phyloP scores from a whole-genome alignment of 1,140 invertebrate genomes.

The Magallana gigas region DNA sequence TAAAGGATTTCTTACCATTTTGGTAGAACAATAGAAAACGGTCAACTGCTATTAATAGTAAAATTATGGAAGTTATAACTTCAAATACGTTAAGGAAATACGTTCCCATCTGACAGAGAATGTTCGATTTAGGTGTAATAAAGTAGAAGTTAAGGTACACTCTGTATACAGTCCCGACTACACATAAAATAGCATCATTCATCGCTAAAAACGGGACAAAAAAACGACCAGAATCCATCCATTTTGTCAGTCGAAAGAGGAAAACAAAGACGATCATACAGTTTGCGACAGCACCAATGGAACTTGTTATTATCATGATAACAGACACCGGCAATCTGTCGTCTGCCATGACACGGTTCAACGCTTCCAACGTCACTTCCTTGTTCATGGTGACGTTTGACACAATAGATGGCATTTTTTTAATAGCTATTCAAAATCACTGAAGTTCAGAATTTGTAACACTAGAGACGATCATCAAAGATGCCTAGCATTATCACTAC shows the following conservation, averaged over 20 bases:
- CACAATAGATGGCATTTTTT: neutral
- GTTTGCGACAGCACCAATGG: neutral
- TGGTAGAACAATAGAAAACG: neutral
- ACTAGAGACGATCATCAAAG: neutral
- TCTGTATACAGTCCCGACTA: neutral
- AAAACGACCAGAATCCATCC: neutral
- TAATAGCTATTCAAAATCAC: neutral
- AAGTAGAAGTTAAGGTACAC: conserved; percentile 3
- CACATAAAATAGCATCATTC: neutral
- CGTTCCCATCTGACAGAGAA: neutral
- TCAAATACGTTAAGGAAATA: conserved; percentile 14
- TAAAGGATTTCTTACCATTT: neutral
- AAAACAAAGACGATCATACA: neutral
- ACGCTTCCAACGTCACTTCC: neutral
- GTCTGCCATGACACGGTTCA: neutral
- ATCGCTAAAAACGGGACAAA: conserved; percentile 14
- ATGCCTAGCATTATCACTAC: neutral
- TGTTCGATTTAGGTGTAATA: neutral
- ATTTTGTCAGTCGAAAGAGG: neutral
- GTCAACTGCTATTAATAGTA: conserved; percentile 12
- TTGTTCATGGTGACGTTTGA: neutral
- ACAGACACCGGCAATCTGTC: neutral
- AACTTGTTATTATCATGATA: neutral
- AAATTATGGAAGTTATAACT: neutral
- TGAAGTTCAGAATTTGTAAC: neutral